Evolutionary conservation across 2,797 vertebrate species (phyloP).

Genomic region (Heliangelus exortis): DNA sequence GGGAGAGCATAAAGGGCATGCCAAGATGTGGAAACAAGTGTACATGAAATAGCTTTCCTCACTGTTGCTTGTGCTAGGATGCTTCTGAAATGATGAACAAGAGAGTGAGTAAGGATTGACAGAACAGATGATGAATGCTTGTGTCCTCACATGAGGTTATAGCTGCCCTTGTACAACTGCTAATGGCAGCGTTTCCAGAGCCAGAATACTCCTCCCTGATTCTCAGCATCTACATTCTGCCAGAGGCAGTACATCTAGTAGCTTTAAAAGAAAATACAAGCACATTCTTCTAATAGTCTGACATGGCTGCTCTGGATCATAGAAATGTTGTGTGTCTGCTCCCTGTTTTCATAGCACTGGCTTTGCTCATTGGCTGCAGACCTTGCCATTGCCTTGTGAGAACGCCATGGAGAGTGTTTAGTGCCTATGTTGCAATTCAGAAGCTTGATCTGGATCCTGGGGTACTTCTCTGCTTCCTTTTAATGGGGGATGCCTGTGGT

Average conservation of each 20-base stretch:
- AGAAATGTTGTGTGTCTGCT: background rate
- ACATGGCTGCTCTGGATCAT: background rate
- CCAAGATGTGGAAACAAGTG: background rate
- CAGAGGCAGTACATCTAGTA: background rate
- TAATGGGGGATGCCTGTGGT: no score
- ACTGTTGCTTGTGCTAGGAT: background rate
- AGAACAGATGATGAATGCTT: background rate
- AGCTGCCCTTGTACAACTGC: constrained; percentile 1
- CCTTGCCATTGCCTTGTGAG: background rate
- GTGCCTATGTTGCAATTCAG: fast-evolving
- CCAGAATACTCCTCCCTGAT: background rate
- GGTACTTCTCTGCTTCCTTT: background rate
- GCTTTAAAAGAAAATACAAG: background rate
- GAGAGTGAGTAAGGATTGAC: background rate
- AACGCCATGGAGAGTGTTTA: background rate
- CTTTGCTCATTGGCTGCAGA: background rate
- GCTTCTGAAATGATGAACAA: background rate
- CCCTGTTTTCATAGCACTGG: background rate
- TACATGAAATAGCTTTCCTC: background rate
- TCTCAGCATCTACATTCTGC: background rate
- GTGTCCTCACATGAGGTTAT: background rate
- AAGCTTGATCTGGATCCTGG: background rate
- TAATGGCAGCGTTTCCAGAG: constrained; percentile 8
- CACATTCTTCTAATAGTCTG: background rate
- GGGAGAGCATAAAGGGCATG: background rate